A percentile compares a stretch with the other conserved stretches of the same genome.
phyloP scores from a whole-genome alignment of 2,797 vertebrate genomes.

The Alcedo quadribrachys region DNA sequence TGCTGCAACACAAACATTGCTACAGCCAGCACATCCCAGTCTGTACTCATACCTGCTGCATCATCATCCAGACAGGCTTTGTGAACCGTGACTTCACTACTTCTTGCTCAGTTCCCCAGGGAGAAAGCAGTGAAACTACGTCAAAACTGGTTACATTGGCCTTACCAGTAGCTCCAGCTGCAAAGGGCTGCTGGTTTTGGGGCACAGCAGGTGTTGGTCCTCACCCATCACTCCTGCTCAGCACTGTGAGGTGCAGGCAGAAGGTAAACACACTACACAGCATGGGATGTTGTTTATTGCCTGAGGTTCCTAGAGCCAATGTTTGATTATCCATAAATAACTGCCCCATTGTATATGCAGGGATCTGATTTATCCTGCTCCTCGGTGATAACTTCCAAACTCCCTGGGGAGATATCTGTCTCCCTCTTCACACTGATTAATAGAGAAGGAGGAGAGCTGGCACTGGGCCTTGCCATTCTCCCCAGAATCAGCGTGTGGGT shows the following conservation, averaged over 20 bases:
- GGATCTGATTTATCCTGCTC: conserved; percentile 42
- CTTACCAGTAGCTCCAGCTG: neutral
- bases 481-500: neutral
- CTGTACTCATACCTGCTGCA: rapidly evolving
- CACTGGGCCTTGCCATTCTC: neutral
- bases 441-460: conserved; percentile 43
- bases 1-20: neutral
- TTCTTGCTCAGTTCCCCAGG: neutral
- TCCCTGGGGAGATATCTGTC: neutral
- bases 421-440: neutral
- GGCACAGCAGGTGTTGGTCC: neutral
- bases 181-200: neutral
- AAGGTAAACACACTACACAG: neutral
- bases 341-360: neutral
- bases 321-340: conserved; percentile 23
- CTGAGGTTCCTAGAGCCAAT: neutral
- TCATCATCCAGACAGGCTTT: neutral
- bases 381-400: conserved; percentile 6
- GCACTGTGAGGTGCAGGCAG: neutral
- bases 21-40: neutral
- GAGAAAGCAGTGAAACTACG: neutral
- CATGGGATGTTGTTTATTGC: neutral
- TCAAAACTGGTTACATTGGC: neutral
- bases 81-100: neutral
- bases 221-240: neutral